A percentile compares a stretch with the other conserved stretches of the same genome.
phyloP scores from a whole-genome alignment of 2,888 invertebrate species.

The Stenchaetothrips biformis region DNA sequence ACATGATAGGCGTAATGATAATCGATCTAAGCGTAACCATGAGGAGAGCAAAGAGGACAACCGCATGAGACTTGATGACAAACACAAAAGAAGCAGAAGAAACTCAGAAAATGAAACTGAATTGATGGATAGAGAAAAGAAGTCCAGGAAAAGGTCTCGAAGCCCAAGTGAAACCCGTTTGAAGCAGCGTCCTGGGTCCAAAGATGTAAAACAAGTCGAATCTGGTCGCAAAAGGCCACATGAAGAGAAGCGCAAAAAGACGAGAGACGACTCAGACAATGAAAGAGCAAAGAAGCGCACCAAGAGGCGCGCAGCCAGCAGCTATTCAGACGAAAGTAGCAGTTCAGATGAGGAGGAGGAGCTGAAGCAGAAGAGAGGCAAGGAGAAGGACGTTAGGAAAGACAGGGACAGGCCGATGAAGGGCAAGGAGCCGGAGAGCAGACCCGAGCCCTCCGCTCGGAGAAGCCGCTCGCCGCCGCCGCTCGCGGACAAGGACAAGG shows the following conservation, averaged over 20 bases:
- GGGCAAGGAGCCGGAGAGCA: slow-evolving; percentile 37
- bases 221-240: background rate
- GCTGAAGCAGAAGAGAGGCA: slow-evolving; percentile 36
- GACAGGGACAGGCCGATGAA: slow-evolving; percentile 38
- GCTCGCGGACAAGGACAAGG: slow-evolving; percentile 19
- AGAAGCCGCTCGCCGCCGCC: slow-evolving; percentile 33
- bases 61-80: background rate
- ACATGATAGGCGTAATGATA: slow-evolving; percentile 24
- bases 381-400: slow-evolving; percentile 37
- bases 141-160: slow-evolving; percentile 30
- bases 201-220: slow-evolving; percentile 46
- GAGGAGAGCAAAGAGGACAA: slow-evolving; percentile 10
- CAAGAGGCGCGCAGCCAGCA: slow-evolving; percentile 6
- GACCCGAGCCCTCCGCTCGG: slow-evolving; percentile 43
- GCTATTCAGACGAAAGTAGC: background rate
- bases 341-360: slow-evolving; percentile 5
- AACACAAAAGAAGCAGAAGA: background rate
- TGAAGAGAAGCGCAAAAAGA: slow-evolving; percentile 42
- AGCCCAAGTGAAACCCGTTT: slow-evolving; percentile 30
- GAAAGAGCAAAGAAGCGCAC: slow-evolving; percentile 34
- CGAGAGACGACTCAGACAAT: slow-evolving; percentile 36
- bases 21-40: slow-evolving; percentile 13
- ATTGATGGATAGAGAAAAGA: slow-evolving; percentile 14
- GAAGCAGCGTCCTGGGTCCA: slow-evolving; percentile 29
- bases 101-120: background rate